phyloP scores from a whole-genome alignment of 2,888 invertebrate genomes.

The Sturmia bella region DNA sequence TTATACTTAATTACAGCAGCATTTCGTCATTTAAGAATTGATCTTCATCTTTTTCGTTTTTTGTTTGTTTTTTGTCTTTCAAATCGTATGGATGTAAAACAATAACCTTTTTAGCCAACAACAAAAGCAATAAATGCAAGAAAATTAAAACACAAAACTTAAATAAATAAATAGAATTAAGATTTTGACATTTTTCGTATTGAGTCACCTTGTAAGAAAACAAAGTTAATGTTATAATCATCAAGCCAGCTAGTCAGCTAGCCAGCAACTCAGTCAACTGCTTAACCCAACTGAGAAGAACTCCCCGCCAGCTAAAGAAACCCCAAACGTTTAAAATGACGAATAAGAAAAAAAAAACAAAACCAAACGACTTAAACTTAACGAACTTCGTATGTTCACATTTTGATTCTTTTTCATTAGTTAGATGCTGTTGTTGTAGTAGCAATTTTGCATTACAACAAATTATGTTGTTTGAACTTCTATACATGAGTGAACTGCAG shows the following conservation, averaged over 20 bases:
- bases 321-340: not conserved
- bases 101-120: slow-evolving; percentile 1
- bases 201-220: slow-evolving; percentile 61
- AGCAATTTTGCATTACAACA: slow-evolving; percentile 15
- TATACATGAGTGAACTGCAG: not conserved
- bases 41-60: slow-evolving; percentile 40
- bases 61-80: not conserved
- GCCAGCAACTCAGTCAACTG: not conserved
- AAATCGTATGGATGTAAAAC: not conserved
- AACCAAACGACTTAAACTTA: slow-evolving; percentile 62
- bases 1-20: slow-evolving; percentile 47
- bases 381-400: slow-evolving; percentile 67
- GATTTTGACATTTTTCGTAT: slow-evolving; percentile 66
- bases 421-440: slow-evolving; percentile 18
- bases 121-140: slow-evolving; percentile 21
- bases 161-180: slow-evolving; percentile 48
- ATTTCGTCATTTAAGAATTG: slow-evolving; percentile 50
- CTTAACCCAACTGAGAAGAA: not conserved
- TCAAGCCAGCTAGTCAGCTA: not conserved
- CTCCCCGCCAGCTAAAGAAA: not conserved
- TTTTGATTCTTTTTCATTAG: slow-evolving; percentile 57
- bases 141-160: slow-evolving; percentile 22
- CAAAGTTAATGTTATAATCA: slow-evolving; percentile 26
- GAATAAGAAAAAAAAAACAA: slow-evolving; percentile 7
- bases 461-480: not conserved